Base-by-base conservation (phyloP, 2,113 vertebrate species). In the Vulpes ferrilata region DNA sequence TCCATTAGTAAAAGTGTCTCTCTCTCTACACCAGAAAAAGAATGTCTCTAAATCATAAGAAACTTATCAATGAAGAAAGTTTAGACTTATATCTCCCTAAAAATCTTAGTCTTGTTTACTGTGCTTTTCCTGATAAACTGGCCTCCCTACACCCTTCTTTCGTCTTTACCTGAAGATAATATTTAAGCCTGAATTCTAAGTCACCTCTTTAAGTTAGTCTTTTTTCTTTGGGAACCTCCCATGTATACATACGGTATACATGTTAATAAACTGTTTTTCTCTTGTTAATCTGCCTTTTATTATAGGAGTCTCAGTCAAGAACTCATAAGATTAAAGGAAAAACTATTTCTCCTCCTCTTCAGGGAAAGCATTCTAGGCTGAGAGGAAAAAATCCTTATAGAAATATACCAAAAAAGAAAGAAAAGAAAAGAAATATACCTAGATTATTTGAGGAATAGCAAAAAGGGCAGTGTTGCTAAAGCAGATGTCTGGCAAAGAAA, bases 161-260 rank as follows among this genome's bases (percentile, higher is more conserved):
- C 57, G 16, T 51, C 87, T 76, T 89, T 51, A 90, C 59, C 51
- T 78, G 35, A 90, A 67, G 35, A 32, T 76, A 32, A 59, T 83
- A 93, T n/a, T 65, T 90, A 84, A 90, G 69, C 69, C 51, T 73
- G 71, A 86, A 60, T 51, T 92, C 43, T 80, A 86, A 69, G 32
- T 3, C 38, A 91, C 23, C 19, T 35, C 23, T 91, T 2, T 95
- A 71, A 69, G 57, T 83, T 48, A 57, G 27, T 78, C 69, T 84
- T 43, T 78, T 57, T 76, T 51, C 51, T 17, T 35, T 59, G 53
- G 30, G 27, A 48, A 57, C 55, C 48, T 19, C 67, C 69, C 20
- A 27, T 43, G 13, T 35, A 16, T 64, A 90, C 43, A 38, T 69
- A 74, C 88, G 7, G 16, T 60, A 81, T 25, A 78, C 2, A 1